Conservation (phyloP, 2,888 invertebrate genomes). For the Rhagophthalmus giganteus region DNA sequence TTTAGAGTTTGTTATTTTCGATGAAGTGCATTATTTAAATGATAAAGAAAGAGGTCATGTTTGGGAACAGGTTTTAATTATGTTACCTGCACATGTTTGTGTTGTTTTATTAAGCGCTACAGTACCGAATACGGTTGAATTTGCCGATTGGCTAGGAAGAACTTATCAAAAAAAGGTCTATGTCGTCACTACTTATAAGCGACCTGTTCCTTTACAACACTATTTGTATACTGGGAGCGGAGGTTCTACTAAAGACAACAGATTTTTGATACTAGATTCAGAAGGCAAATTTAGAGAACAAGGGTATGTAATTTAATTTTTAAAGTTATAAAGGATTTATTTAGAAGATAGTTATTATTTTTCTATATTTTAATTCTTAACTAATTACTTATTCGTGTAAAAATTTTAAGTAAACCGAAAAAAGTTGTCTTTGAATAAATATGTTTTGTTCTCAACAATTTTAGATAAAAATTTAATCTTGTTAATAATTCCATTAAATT, state of each 20-base stretch:
- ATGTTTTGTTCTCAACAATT: too few relatives aligned
- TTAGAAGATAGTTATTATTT: too few relatives aligned
- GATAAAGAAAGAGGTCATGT: conserved; percentile 90
- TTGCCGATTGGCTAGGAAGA: conserved; percentile 91
- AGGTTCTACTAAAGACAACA: conserved; percentile 74
- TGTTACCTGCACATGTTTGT: conserved; percentile 91
- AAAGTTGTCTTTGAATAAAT: too few relatives aligned
- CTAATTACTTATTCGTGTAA: too few relatives aligned
- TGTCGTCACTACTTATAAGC: conserved; percentile 89
- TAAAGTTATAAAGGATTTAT: neutral
- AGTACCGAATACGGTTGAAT: conserved; percentile 94
- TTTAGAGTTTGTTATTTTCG: conserved; percentile 97
- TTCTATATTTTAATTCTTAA: too few relatives aligned
- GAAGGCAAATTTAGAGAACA: conserved; percentile 68
- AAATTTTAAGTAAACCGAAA: too few relatives aligned
- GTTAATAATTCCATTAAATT: neutral
- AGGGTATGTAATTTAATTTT: conserved; percentile 56
- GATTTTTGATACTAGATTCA: conserved; percentile 78
- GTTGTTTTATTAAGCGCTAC: conserved; percentile 98
- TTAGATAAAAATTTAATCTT: neutral
- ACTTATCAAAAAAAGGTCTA: conserved; percentile 86
- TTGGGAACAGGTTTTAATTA: conserved; percentile 96
- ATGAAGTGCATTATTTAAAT: conserved; percentile 99
- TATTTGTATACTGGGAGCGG: conserved; percentile 84
- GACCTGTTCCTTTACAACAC: conserved; percentile 96